Percentiles rank a stretch among this genome's conserved stretches.
These are phyloP conservation scores for Apteryx mantelli DNA, from an alignment of 2,113 vertebrate genomes.

Conservation along the genomic window DNA sequence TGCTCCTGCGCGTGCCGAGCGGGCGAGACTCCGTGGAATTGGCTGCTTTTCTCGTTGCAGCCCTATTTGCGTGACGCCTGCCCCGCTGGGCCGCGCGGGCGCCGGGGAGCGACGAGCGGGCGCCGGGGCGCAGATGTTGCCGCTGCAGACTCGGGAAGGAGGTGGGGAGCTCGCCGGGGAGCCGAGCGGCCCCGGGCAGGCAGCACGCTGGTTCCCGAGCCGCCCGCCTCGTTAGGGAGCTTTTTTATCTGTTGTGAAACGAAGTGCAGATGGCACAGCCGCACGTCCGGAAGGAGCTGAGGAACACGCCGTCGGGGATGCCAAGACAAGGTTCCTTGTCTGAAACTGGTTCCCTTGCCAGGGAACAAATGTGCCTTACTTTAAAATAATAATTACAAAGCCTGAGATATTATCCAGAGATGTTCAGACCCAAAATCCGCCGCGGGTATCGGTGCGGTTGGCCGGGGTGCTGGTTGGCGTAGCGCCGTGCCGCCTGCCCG, in stretches of 20 bases:
- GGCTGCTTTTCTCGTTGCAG: too few species aligned
- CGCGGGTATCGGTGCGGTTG: background rate
- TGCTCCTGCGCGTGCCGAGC: too few species aligned
- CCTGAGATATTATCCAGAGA: conserved; percentile 27
- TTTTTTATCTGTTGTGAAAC: background rate
- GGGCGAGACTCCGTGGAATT: too few species aligned
- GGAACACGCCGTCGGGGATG: background rate
- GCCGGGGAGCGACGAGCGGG: too few species aligned
- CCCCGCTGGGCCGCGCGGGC: too few species aligned
- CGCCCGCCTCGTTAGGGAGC: background rate
- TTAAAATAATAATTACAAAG: conserved; percentile 3
- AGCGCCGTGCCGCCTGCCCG: background rate
- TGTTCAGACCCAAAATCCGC: background rate
- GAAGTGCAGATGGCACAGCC: conserved; percentile 39
- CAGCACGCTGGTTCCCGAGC: background rate
- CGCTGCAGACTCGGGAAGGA: too few species aligned
- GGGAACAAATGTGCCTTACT: conserved; percentile 31
- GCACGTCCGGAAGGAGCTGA: background rate
- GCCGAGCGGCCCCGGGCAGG: rapidly evolving
- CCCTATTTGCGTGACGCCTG: too few species aligned
- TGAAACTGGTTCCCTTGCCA: conserved; percentile 36
- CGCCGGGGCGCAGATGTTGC: too few species aligned
- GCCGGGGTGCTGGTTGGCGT: background rate
- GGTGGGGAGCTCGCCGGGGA: rapidly evolving
- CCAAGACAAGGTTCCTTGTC: conserved; percentile 40